These are phyloP conservation scores for Epizoanthus scotinus DNA, from an alignment of 92 coral and sea anemone genomes.

Conservation along the genomic window DNA sequence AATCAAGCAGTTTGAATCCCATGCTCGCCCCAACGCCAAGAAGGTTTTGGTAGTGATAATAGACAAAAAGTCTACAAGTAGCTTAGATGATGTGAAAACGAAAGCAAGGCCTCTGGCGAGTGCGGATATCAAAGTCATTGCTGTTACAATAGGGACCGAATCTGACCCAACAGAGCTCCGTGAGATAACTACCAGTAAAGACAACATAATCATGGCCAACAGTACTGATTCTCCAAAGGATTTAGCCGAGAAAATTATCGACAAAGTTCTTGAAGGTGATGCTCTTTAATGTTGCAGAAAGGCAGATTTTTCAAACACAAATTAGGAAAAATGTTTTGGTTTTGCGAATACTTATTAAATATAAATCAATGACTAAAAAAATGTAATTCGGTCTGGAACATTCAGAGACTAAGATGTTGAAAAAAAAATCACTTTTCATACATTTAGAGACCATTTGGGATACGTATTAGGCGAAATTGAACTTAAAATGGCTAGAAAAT, in stretches of 20 bases:
- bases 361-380: no score
- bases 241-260: conserved; percentile 22
- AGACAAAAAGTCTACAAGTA: conserved; percentile 27
- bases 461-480: no score
- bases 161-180: conserved; percentile 13
- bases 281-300: no score
- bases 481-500: no score
- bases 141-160: conserved; percentile 13
- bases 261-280: conserved; percentile 13
- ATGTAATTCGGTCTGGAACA: no score
- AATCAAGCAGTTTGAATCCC: conserved; percentile 23
- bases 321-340: no score
- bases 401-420: no score
- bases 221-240: conserved; percentile 8
- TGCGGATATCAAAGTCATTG: conserved; percentile 12
- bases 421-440: no score
- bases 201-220: conserved; percentile 15
- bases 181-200: background rate
- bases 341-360: no score
- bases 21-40: conserved; percentile 7
- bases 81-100: conserved; percentile 8
- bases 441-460: no score
- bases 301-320: no score
- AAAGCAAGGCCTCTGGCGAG: conserved; percentile 1
- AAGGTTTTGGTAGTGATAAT: conserved; percentile 16